Conservation (phyloP, 2,797 vertebrate species). For the Cossypha niveicapilla region DNA sequence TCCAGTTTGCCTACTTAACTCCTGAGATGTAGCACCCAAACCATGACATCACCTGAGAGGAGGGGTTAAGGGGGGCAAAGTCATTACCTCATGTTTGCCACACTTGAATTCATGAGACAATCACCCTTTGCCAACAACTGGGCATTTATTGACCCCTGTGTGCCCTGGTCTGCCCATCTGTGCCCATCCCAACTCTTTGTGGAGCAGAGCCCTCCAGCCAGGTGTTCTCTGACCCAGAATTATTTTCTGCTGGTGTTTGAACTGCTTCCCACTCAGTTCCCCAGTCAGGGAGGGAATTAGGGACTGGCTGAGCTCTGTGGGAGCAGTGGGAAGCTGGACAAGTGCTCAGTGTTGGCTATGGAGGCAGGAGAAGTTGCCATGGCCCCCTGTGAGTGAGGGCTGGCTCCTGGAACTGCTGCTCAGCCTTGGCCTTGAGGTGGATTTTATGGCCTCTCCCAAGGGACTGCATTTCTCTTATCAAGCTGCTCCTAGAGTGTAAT, state of each 20-base stretch:
- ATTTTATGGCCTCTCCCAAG: constrained; percentile 39
- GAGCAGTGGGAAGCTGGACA: not conserved
- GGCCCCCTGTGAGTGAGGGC: not conserved
- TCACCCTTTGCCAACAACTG: not conserved
- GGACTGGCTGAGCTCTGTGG: not conserved
- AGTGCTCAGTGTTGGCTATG: not conserved
- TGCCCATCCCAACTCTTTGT: not conserved
- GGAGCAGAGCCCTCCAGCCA: not conserved
- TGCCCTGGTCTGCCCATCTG: not conserved
- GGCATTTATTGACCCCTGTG: not conserved
- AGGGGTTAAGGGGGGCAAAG: not conserved
- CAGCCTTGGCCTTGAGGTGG: not conserved
- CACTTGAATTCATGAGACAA: not conserved
- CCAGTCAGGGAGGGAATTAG: not conserved
- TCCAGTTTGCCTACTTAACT: not conserved
- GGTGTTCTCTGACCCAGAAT: not conserved
- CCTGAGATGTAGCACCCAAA: not conserved
- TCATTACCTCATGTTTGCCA: not conserved
- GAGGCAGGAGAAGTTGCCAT: not conserved
- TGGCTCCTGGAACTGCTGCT: not conserved
- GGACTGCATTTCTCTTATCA: constrained; percentile 57
- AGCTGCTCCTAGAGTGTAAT: constrained; percentile 52
- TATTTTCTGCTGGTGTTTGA: not conserved
- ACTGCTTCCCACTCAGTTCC: not conserved
- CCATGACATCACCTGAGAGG: not conserved